These are phyloP conservation scores for Acanthurus lineatus DNA, from an alignment of 2,797 vertebrate species.

Conservation along the genomic window DNA sequence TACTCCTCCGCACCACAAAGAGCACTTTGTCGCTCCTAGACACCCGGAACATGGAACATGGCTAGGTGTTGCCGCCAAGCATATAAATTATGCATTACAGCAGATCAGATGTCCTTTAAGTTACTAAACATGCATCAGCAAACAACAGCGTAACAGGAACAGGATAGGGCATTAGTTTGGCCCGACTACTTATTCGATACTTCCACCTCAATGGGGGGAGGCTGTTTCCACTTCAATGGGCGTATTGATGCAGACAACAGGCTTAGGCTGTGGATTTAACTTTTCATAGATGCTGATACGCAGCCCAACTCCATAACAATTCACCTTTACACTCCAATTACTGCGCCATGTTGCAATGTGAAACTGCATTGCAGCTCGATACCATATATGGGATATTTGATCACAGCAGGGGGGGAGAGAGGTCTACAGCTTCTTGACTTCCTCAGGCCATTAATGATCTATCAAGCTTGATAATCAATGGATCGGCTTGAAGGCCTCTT, in stretches of 20 bases:
- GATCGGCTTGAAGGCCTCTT: conserved; percentile 50
- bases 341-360: conserved; percentile 61
- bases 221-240: conserved; percentile 65
- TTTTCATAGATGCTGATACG: conserved; percentile 58
- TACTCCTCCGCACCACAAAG: conserved; percentile 40
- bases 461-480: conserved; percentile 62
- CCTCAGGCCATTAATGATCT: conserved; percentile 57
- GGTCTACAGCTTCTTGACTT: conserved; percentile 55
- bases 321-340: conserved; percentile 74
- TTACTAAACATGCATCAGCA: conserved; percentile 83
- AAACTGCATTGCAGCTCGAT: conserved; percentile 67
- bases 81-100: conserved; percentile 76
- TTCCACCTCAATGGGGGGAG: conserved; percentile 71
- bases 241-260: conserved; percentile 61
- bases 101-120: conserved; percentile 73
- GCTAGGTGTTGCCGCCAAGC: conserved; percentile 65
- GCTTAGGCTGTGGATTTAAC: conserved; percentile 59
- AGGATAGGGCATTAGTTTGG: conserved; percentile 63
- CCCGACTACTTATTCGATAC: conserved; percentile 69
- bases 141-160: conserved; percentile 77
- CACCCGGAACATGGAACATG: conserved; percentile 49
- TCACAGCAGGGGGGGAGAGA: conserved; percentile 20
- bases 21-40: conserved; percentile 39
- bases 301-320: conserved; percentile 60
- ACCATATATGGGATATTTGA: conserved; percentile 77